Base-by-base conservation (phyloP, 2,888 invertebrate genomes). In the Callyntrura guangdongensis region DNA sequence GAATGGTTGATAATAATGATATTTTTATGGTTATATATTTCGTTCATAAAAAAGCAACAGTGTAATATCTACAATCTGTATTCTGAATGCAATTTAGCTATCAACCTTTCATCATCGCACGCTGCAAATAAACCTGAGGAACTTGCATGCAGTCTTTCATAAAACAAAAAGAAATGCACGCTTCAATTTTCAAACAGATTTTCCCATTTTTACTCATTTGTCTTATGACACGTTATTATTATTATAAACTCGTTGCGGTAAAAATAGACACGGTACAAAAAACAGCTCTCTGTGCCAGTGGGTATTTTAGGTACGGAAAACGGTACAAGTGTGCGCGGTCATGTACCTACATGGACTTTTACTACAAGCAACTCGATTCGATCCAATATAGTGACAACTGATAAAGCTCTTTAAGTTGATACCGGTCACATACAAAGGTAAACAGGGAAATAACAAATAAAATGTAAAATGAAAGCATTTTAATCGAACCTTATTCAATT, bases 21-120 rank as follows among this genome's bases (percentile, higher is more conserved):
- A 59, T 17, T 64, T 59, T 64, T 22, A 64, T 64, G 22, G 20
- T 64, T 9, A 64, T 59, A 59, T 22, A 53, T 53, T 25, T 64
- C 61, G 12, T 2, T 64, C 22, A 22, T 25, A 6, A 64, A 64
- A n/a, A 64, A 9, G 61, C 8, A 6, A n/a, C n/a, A 36, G 36
- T 36, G 36, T 36, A 36, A 36, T 36, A 36, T 6, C 36, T 36
- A 36, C 36, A 36, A 2, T n/a, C n/a, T n/a, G n/a, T n/a, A n/a
- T n/a, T n/a, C n/a, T n/a, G n/a, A n/a, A 0, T 14, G 27, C 14
- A 72, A 72, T 72, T n/a, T 47, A 45, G 45, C 9, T 20, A 72
- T n/a, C 45, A 45, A 45, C 69, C 45, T 45, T 14, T 67, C 67
- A 72, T 53, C 59, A 61, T 12, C 69, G 45, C 45, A 45, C 17